Percentiles rank a stretch among this genome's conserved stretches.
phyloP scores from a whole-genome alignment of 1,140 invertebrate species.

The Laupala kohalensis region DNA sequence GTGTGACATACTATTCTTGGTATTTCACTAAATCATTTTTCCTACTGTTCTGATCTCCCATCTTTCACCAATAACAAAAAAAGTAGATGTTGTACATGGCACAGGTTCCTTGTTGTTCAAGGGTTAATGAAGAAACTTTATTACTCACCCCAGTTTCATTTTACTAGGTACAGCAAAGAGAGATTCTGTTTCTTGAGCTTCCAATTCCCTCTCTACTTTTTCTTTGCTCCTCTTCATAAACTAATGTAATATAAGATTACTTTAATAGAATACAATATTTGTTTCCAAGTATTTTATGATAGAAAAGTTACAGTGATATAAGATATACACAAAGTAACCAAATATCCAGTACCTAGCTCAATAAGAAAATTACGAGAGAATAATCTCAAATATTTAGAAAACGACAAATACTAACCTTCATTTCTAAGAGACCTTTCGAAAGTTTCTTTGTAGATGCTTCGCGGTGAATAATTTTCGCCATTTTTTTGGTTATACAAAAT shows the following conservation, averaged over 20 bases:
- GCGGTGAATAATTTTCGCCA: neutral
- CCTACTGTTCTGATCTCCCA: no score
- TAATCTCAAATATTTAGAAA: neutral
- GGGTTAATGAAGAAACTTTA: neutral
- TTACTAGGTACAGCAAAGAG: constrained; percentile 35
- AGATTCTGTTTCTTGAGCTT: constrained; percentile 53
- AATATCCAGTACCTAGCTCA: neutral
- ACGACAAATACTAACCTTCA: neutral
- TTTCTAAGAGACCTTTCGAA: neutral
- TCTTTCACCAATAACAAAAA: no score
- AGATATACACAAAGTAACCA: no score
- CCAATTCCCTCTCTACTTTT: constrained; percentile 57
- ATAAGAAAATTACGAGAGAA: neutral
- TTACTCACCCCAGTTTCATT: constrained; percentile 14
- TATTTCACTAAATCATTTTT: no score
- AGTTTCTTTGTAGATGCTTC: neutral
- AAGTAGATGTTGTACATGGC: no score
- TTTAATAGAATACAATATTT: no score
- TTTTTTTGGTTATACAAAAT: no score
- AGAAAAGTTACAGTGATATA: no score
- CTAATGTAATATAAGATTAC: constrained; percentile 24
- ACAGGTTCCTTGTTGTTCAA: no score
- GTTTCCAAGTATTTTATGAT: no score
- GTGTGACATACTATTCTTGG: no score
- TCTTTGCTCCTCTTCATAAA: constrained; percentile 86